phyloP scores from a whole-genome alignment of 2,113 vertebrate genomes.

The Cettia cetti region DNA sequence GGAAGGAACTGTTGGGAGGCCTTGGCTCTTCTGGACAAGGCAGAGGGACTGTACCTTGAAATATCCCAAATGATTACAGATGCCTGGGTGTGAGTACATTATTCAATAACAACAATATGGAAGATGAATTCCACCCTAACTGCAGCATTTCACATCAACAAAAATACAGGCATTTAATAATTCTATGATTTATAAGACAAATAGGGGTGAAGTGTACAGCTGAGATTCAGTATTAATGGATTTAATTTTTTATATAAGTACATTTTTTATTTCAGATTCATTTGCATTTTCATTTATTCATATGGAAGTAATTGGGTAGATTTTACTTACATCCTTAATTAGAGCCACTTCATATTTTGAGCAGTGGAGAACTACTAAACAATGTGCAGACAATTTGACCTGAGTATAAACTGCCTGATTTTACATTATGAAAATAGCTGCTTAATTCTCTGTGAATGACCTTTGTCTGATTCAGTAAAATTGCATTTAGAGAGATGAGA shows the following conservation, averaged over 20 bases:
- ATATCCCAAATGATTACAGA: neutral
- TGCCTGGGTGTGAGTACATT: neutral
- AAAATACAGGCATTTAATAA: neutral
- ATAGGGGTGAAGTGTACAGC: neutral
- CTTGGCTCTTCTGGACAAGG: neutral
- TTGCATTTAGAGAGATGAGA: neutral
- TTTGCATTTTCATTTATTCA: neutral
- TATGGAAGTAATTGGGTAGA: neutral
- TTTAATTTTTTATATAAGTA: neutral
- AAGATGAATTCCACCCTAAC: neutral
- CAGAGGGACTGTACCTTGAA: neutral
- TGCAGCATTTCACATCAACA: neutral
- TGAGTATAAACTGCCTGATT: neutral
- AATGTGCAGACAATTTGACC: neutral
- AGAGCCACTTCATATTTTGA: neutral
- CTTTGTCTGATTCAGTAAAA: neutral
- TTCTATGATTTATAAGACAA: neutral
- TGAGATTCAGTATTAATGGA: neutral
- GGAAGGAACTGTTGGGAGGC: accelerated
- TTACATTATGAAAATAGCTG: neutral
- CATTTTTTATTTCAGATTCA: neutral
- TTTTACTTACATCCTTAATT: neutral
- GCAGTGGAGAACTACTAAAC: neutral
- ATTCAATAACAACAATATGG: neutral
- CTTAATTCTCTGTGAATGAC: neutral